Evolutionary conservation across 2,113 vertebrate genomes (phyloP), one percentile per base, ranked within the genome.

Genomic region (Anser cygnoides): DNA sequence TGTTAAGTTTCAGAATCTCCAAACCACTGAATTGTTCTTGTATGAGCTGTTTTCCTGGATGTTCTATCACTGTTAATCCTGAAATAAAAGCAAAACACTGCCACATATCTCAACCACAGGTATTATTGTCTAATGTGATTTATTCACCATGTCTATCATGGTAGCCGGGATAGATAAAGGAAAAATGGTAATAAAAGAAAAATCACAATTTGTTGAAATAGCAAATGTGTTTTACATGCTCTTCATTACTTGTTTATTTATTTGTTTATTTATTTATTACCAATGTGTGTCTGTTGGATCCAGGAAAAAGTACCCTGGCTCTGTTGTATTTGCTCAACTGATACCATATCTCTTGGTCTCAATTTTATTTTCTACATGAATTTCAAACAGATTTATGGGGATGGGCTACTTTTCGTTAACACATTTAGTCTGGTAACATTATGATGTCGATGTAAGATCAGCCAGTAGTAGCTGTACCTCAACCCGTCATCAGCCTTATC

Each of bases 11-110:
- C 92, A 95, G 94, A 98, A 96, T 97, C 80, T 97, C 97, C 98
- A 97, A 98, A 98, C 97, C 98, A 98, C 98, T 98, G 97, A 97
- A 98, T 96, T 98, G 98, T 98, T 98, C 91, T 97, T 98, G 95
- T 98, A 97, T 96, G 98, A 98, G 97, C 97, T 98, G 95, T 98
- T 98, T 98, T 97, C 98, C 98, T 98, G 98, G 98, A 97, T 98
- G 95, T 96, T 98, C 98, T 97, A 96, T 97, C 97, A 55, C 83
- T 94, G 98, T 98, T 98, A 98, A 97, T 98, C 98, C 98, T 98
- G 98, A 98, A 98, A 97, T 97, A 97, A 98, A 98, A 98, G 97
- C 97, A 98, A 71, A 98, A 98, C 98, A 98, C 98, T 98, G 98
- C 98, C 94, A 74, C 97, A 88, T 98, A 96, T 92, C 70, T 92